Evolutionary conservation across 2,113 vertebrate genomes (phyloP), one percentile per base, ranked within the genome.

Genomic region (Herpailurus yagouaroundi): DNA sequence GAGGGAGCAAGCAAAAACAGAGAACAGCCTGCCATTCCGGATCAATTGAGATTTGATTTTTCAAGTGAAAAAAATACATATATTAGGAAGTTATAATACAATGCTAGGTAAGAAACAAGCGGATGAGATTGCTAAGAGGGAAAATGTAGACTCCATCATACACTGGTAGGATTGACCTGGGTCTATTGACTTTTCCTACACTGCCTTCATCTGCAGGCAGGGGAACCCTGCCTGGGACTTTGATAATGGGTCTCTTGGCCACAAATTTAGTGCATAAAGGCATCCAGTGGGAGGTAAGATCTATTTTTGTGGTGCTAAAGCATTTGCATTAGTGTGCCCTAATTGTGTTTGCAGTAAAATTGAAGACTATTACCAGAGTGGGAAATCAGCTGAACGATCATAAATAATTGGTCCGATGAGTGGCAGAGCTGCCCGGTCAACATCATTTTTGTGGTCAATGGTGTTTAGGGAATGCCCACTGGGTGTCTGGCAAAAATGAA

Each of bases 261-360:
- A 96, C 64, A 94, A 63, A 93, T 96, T 90, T 87, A 88, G 90
- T 90, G 38, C 57, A 93, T 48, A 96, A 97, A 96, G 79, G 87
- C 60, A 74, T 94, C 84, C 84, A 68, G 60, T 92, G 45, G 79
- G 95, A 96, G 95, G 96, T 81, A 63, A 96, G 95, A 18, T 94
- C 91, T 96, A 92, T 84, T 97, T 97, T 92, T 96, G 71, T 93
- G 83, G 14, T 80, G 76, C 94, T 81, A 92, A 94, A 93, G 74
- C 79, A 87, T 80, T 95, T 97, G 86, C 33, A 13, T 94, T 95
- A 79, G 94, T 2, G 13, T 63, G 74, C 19, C 57, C 64, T 97
- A 89, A 97, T 96, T 97, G 83, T 97, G 89, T 94, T 97, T 97
- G 89, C 94, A 90, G 94, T 95, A 96, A 97, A 97, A 96, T 81